Conservation (phyloP, 2,888 invertebrate genomes). For the Agriopis marginaria region DNA sequence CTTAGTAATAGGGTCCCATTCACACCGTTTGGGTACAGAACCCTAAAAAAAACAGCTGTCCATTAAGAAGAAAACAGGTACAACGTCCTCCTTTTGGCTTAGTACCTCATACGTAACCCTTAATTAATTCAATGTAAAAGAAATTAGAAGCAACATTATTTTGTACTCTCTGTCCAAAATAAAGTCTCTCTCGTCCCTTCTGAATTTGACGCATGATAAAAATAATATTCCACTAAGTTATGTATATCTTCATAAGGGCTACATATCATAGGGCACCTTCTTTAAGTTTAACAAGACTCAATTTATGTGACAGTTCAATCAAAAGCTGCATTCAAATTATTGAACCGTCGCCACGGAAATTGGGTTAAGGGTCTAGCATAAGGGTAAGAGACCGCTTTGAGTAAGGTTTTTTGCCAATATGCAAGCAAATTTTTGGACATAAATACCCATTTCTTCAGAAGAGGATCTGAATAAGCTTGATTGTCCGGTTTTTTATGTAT, state of each 20-base stretch:
- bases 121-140: too few species aligned
- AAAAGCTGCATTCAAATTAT: slow-evolving; percentile 30
- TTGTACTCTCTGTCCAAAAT: too few species aligned
- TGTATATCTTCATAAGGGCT: background rate
- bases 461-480: background rate
- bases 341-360: slow-evolving; percentile 30
- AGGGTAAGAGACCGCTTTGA: slow-evolving; percentile 27
- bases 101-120: too few species aligned
- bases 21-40: too few species aligned
- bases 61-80: too few species aligned
- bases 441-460: slow-evolving; percentile 4
- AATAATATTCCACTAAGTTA: too few species aligned
- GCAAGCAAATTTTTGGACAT: slow-evolving; percentile 22
- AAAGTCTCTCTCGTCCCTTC: too few species aligned
- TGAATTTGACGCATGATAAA: too few species aligned
- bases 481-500: background rate
- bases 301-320: slow-evolving; percentile 30
- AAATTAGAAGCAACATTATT: too few species aligned
- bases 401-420: slow-evolving; percentile 22
- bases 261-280: background rate
- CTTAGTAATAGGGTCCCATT: too few species aligned
- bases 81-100: too few species aligned
- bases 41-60: too few species aligned
- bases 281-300: slow-evolving; percentile 11
- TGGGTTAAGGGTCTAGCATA: slow-evolving; percentile 28